A percentile compares a stretch with the other conserved stretches of the same genome.
phyloP scores from a whole-genome alignment of 2,113 vertebrate species.

The Kryptolebias marmoratus region DNA sequence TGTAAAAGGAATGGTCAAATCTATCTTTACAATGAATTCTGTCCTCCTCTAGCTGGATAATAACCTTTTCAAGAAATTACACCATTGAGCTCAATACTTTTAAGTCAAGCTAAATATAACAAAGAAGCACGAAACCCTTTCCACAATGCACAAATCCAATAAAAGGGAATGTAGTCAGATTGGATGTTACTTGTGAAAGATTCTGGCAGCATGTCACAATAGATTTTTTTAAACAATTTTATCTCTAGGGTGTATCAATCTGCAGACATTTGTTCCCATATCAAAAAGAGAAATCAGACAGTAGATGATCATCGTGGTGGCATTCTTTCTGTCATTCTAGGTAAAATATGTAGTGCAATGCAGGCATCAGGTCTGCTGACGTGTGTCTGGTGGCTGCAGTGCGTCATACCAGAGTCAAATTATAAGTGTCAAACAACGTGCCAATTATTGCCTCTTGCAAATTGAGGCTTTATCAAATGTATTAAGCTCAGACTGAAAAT shows the following conservation, averaged over 20 bases:
- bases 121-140: neutral
- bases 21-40: neutral
- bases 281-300: slow-evolving; percentile 17
- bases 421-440: slow-evolving; percentile 41
- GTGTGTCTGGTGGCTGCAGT: slow-evolving; percentile 28
- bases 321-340: slow-evolving; percentile 13
- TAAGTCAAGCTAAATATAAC: neutral
- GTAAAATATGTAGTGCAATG: slow-evolving; percentile 39
- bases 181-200: too few species aligned
- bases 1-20: neutral
- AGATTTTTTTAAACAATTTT: neutral
- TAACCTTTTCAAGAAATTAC: neutral
- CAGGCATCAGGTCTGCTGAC: slow-evolving; percentile 46
- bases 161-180: too few species aligned
- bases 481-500: slow-evolving; percentile 6
- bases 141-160: neutral
- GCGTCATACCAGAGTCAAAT: slow-evolving; percentile 53
- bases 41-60: neutral
- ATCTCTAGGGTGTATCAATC: neutral
- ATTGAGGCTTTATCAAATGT: slow-evolving; percentile 32
- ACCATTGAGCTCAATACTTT: neutral
- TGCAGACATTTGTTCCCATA: neutral
- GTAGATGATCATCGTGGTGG: slow-evolving; percentile 14
- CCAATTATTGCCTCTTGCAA: slow-evolving; percentile 52
- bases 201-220: too few species aligned